A percentile compares a stretch with the other conserved stretches of the same genome.
Conservation (phyloP, 2,888 invertebrate genomes). For the Chironomus riparius region DNA sequence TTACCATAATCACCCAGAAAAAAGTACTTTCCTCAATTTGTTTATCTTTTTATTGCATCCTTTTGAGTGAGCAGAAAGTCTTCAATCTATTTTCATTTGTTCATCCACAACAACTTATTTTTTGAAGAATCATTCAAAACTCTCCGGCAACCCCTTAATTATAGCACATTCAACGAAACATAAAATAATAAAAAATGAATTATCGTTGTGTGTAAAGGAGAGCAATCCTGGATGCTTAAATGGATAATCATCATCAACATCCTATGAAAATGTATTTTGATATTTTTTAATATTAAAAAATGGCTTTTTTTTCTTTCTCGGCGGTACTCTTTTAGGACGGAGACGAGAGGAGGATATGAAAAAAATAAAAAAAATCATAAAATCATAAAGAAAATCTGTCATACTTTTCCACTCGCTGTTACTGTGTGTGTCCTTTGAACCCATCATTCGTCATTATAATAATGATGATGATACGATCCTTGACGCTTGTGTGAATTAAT, state of each 20-base stretch:
- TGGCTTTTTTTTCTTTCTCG: background rate
- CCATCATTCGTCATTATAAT: background rate
- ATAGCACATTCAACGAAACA: constrained; percentile 7
- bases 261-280: background rate
- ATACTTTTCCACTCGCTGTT: background rate
- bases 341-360: background rate
- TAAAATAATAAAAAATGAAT: constrained; percentile 12
- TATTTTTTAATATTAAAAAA: constrained; percentile 19
- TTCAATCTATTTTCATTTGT: no score
- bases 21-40: background rate
- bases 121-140: constrained; percentile 22
- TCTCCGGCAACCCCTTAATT: constrained; percentile 16
- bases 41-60: background rate
- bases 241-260: constrained; percentile 23
- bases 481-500: constrained; percentile 15
- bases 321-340: background rate
- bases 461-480: background rate
- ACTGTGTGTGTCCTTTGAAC: constrained; percentile 13
- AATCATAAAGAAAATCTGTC: constrained; percentile 26
- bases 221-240: background rate
- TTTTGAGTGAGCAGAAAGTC: background rate
- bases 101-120: background rate
- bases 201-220: background rate
- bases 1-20: background rate
- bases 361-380: background rate